Evolutionary conservation across 2,113 vertebrate genomes (phyloP).

Genomic region (Taxidea taxus): DNA sequence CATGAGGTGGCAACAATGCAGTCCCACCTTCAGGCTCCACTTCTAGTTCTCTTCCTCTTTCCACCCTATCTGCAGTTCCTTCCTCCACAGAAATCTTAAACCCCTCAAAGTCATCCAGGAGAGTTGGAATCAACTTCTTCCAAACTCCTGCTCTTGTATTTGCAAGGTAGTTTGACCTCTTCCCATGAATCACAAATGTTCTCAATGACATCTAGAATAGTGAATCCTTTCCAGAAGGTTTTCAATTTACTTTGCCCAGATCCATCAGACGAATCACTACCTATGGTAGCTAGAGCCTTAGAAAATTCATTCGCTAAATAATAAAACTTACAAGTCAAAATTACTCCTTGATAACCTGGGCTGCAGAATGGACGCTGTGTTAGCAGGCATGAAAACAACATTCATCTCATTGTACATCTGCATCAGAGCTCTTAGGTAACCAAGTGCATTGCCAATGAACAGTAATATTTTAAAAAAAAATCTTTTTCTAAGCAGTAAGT

Average conservation of each 20-base stretch:
- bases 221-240: neutral
- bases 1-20: neutral
- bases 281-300: neutral
- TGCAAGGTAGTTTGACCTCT: neutral
- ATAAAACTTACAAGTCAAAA: neutral
- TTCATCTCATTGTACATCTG: neutral
- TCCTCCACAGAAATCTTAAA: neutral
- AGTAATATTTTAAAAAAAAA: neutral
- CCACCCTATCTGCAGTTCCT: neutral
- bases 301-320: neutral
- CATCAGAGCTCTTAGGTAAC: neutral
- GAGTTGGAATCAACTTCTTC: neutral
- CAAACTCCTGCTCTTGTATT: neutral
- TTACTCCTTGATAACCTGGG: neutral
- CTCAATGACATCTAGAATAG: neutral
- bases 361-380: neutral
- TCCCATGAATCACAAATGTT: neutral
- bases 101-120: neutral
- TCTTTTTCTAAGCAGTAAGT: neutral
- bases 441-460: neutral
- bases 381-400: neutral
- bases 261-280: neutral
- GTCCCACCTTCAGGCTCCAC: neutral
- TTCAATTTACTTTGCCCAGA: neutral
- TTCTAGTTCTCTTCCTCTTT: neutral